Percentiles rank a stretch among this genome's conserved stretches.
Conservation (phyloP, 2,113 vertebrate species). For the Amblyopsis rosae region DNA sequence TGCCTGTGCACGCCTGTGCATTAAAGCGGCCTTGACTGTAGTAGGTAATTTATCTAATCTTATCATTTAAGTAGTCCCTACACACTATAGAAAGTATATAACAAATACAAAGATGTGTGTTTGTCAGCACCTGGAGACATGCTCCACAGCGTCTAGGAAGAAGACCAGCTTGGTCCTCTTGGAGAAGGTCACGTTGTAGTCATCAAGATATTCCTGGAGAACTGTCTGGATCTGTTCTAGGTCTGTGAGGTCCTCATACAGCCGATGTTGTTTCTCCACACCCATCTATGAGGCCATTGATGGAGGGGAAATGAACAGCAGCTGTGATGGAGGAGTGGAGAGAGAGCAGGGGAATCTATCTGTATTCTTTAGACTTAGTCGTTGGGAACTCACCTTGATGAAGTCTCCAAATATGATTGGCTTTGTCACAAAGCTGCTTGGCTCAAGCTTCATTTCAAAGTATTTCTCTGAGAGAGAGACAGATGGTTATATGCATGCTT, state of each 20-base stretch:
- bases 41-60: no score
- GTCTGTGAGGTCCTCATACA: conserved; percentile 83
- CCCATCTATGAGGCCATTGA: conserved; percentile 55
- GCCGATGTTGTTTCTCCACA: conserved; percentile 70
- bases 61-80: no score
- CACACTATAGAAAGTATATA: no score
- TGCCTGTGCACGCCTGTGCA: no score
- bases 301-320: neutral
- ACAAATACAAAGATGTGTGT: neutral
- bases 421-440: conserved; percentile 75
- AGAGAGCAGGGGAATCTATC: neutral
- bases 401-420: conserved; percentile 88
- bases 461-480: conserved; percentile 73
- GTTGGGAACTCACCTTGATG: conserved; percentile 72
- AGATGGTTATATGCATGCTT: neutral
- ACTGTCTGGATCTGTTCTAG: conserved; percentile 76
- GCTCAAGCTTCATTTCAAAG: conserved; percentile 80
- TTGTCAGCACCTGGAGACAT: conserved; percentile 79
- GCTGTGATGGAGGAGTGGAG: neutral
- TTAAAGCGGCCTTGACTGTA: no score
- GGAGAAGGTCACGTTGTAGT: conserved; percentile 82
- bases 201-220: conserved; percentile 85
- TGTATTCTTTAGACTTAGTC: neutral
- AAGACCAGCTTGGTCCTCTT: conserved; percentile 88
- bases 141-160: conserved; percentile 88